Conservation (phyloP, 2,113 vertebrate species). For the Onychostruthus taczanowskii region DNA sequence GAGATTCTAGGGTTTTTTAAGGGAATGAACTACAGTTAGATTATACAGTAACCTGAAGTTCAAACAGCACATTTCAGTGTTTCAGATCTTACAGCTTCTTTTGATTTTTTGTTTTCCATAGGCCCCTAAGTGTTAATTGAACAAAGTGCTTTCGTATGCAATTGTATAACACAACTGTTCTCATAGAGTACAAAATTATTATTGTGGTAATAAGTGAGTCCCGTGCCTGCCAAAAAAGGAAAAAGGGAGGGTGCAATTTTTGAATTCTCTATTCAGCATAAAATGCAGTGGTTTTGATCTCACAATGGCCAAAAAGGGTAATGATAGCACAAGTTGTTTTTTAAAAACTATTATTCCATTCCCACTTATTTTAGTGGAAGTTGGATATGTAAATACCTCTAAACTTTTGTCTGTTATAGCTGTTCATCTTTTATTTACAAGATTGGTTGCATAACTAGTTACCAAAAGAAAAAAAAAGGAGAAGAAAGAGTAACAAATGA, state of each 20-base stretch:
- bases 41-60: background rate
- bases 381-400: background rate
- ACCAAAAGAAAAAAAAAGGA: accelerated
- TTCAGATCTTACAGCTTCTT: background rate
- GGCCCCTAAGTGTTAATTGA: background rate
- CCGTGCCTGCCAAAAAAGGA: background rate
- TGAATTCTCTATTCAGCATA: background rate
- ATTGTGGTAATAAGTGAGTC: background rate
- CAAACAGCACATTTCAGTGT: background rate
- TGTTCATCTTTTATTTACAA: background rate
- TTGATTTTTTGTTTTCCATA: background rate
- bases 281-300: background rate
- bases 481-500: accelerated
- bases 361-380: background rate
- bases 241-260: background rate
- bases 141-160: background rate
- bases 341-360: background rate
- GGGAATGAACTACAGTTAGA: background rate
- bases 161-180: background rate
- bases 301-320: background rate
- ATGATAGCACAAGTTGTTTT: background rate
- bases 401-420: background rate
- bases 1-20: background rate
- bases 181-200: background rate
- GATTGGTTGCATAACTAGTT: background rate